Conservation (phyloP, 2,797 vertebrate genomes). For the Epinephelus malabaricus region DNA sequence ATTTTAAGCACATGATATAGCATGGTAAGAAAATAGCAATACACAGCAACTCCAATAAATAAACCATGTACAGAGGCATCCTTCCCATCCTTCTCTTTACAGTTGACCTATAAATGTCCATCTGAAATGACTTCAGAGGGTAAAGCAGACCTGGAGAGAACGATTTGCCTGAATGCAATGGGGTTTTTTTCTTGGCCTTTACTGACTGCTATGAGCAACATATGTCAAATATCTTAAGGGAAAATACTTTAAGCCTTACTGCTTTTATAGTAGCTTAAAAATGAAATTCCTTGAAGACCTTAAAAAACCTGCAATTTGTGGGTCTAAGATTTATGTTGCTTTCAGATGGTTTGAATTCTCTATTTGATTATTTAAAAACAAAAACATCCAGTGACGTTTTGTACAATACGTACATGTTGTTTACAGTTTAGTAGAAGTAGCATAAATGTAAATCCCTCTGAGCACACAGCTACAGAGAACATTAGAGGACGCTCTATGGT, state of each 20-base stretch:
- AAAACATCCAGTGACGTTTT: slow-evolving; percentile 8
- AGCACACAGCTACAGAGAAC: neutral
- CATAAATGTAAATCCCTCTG: neutral
- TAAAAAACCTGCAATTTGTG: slow-evolving; percentile 6
- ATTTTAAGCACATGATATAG: neutral
- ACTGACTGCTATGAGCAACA: slow-evolving; percentile 7
- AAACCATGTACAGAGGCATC: slow-evolving; percentile 32
- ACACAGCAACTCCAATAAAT: slow-evolving; percentile 26
- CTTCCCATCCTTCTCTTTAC: slow-evolving; percentile 29
- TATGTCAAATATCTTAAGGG: slow-evolving; percentile 8
- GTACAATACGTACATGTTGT: neutral
- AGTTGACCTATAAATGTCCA: slow-evolving; percentile 65
- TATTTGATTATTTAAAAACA: slow-evolving; percentile 4
- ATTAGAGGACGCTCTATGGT: neutral
- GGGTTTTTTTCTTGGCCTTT: slow-evolving; percentile 12
- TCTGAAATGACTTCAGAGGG: slow-evolving; percentile 48
- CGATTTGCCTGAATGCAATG: slow-evolving; percentile 32
- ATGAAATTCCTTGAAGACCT: slow-evolving; percentile 3
- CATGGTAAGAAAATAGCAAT: neutral
- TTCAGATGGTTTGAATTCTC: neutral
- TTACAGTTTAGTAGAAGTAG: slow-evolving; percentile 4
- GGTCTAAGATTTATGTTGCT: slow-evolving; percentile 3
- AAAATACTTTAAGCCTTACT: neutral
- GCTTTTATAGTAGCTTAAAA: neutral
- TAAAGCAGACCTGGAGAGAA: slow-evolving; percentile 38